Conservation (phyloP, 2,797 vertebrate genomes). For the Neopelma chrysocephalum region DNA sequence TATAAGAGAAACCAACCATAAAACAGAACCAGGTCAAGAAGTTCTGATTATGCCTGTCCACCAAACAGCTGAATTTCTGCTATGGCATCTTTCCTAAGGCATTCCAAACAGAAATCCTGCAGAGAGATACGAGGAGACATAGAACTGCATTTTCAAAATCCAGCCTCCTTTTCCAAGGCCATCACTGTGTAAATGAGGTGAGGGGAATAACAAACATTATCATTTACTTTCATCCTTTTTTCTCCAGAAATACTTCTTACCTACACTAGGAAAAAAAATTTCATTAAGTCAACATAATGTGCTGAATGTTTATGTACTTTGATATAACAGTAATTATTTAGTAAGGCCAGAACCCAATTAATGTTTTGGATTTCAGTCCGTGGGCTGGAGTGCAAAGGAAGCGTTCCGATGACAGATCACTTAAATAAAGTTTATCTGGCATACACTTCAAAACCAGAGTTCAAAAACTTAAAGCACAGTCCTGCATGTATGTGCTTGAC, state of each 20-base stretch:
- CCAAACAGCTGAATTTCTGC: neutral
- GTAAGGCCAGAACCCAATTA: slow-evolving; percentile 35
- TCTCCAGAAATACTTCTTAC: neutral
- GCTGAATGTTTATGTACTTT: slow-evolving; percentile 1
- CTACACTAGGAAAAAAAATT: neutral
- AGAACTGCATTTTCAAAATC: neutral
- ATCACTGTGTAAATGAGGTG: neutral
- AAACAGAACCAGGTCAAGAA: neutral
- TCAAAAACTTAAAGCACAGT: slow-evolving; percentile 39
- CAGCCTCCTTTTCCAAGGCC: neutral
- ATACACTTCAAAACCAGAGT: slow-evolving; percentile 50
- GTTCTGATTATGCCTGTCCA: neutral
- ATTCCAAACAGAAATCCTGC: slow-evolving; percentile 19
- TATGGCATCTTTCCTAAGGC: neutral
- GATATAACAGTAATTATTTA: slow-evolving; percentile 4
- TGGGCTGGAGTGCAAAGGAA: slow-evolving; percentile 16
- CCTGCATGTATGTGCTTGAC: slow-evolving; percentile 33
- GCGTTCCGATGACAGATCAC: slow-evolving; percentile 1
- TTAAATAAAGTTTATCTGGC: slow-evolving; percentile 53
- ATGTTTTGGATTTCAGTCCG: neutral
- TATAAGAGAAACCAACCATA: neutral
- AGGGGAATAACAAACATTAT: neutral
- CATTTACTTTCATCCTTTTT: neutral
- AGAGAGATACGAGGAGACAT: neutral
- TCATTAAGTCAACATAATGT: neutral